phyloP scores from a whole-genome alignment of 2,888 invertebrate genomes.

The Theretra japonica region DNA sequence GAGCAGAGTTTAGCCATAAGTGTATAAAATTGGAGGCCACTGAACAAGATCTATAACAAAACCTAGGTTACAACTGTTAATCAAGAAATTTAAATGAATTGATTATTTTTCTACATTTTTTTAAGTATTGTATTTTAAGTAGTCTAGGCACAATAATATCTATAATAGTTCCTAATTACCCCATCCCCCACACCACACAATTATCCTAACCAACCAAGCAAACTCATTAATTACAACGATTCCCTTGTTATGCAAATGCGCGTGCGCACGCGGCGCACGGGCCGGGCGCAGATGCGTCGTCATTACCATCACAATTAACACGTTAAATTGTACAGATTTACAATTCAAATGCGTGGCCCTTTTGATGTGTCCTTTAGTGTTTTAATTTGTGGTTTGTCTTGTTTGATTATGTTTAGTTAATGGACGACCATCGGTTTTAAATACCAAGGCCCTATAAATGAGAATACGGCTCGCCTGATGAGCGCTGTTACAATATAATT shows the following conservation, averaged over 20 bases:
- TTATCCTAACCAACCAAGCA: not conserved
- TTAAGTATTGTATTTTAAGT: too few species aligned
- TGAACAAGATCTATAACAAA: too few species aligned
- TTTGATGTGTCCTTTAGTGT: constrained; percentile 16
- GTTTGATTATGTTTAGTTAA: not conserved
- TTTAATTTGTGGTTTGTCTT: not conserved
- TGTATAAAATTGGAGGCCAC: too few species aligned
- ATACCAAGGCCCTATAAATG: too few species aligned
- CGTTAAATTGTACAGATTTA: constrained; percentile 14
- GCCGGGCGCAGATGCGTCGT: constrained; percentile 1
- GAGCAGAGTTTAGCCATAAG: too few species aligned
- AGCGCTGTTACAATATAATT: too few species aligned
- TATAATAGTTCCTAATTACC: not conserved
- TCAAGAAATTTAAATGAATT: too few species aligned
- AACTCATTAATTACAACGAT: not conserved
- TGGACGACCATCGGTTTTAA: too few species aligned
- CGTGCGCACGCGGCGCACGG: constrained; percentile 13
- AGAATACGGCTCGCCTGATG: too few species aligned
- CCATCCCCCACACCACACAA: not conserved
- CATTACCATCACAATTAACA: constrained; percentile 22
- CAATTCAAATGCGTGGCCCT: not conserved
- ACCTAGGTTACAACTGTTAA: too few species aligned
- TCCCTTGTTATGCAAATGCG: constrained; percentile 31
- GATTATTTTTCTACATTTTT: too few species aligned
- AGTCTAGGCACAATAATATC: too few species aligned